These are phyloP conservation scores for Melangyna quadrimaculata DNA, from an alignment of 2,888 invertebrate genomes.

Conservation along the genomic window DNA sequence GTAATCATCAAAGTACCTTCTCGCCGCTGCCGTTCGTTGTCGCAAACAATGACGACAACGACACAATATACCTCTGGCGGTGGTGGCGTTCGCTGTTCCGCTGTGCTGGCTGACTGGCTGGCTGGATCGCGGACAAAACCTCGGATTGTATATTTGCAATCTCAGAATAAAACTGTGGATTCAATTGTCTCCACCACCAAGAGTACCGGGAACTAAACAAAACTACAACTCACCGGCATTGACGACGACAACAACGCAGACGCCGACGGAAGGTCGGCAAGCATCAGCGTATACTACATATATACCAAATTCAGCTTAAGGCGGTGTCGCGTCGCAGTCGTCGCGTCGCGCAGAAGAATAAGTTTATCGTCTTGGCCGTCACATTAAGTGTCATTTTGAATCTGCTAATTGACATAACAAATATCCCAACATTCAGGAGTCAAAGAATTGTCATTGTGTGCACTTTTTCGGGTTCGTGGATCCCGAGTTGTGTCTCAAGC, in stretches of 20 bases:
- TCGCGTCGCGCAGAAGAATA: slow-evolving; percentile 51
- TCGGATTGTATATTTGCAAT: slow-evolving; percentile 60
- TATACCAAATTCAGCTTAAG: background rate
- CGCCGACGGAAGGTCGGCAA: background rate
- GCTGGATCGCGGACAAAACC: slow-evolving; percentile 46
- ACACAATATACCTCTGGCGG: slow-evolving; percentile 9
- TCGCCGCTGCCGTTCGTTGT: slow-evolving; percentile 2
- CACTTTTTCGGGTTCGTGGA: slow-evolving; percentile 60
- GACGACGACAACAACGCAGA: slow-evolving; percentile 40
- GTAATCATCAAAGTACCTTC: slow-evolving; percentile 57
- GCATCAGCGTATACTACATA: background rate
- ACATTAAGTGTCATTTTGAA: slow-evolving; percentile 81
- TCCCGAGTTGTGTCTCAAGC: slow-evolving; percentile 19
- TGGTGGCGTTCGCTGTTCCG: slow-evolving; percentile 10
- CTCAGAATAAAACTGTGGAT: slow-evolving; percentile 66
- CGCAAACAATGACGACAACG: slow-evolving; percentile 37
- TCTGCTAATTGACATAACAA: slow-evolving; percentile 81
- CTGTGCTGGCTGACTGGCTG: background rate
- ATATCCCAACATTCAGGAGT: slow-evolving; percentile 73
- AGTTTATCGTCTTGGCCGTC: slow-evolving; percentile 73
- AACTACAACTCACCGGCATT: slow-evolving; percentile 65
- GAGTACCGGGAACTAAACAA: slow-evolving; percentile 16
- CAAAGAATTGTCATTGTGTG: slow-evolving; percentile 71
- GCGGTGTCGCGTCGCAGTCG: slow-evolving; percentile 30
- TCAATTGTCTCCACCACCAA: slow-evolving; percentile 63